phyloP scores from a whole-genome alignment of 2,797 vertebrate genomes.

The Pseudochromis fuscus region DNA sequence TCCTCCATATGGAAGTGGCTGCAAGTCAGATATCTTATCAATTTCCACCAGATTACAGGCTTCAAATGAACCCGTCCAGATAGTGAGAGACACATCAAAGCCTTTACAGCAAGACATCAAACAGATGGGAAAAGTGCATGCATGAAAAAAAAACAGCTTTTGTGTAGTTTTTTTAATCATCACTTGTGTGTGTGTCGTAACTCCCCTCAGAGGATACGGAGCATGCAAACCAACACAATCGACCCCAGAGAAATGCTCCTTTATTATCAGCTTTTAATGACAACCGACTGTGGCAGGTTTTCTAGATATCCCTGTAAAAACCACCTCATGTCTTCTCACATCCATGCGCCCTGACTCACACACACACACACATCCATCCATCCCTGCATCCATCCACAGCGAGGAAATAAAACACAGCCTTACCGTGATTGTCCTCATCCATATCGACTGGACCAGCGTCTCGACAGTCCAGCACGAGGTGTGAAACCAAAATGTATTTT shows the following conservation, averaged over 20 bases:
- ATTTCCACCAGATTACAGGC: conserved; percentile 59
- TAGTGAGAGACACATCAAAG: conserved; percentile 67
- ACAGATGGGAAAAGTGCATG: conserved; percentile 44
- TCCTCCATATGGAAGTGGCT: conserved; percentile 22
- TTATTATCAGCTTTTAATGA: conserved; percentile 18
- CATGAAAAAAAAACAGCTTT: neutral
- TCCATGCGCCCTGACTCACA: conserved; percentile 24
- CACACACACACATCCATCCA: conserved; percentile 44
- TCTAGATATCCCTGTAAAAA: conserved; percentile 27
- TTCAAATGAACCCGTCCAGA: conserved; percentile 50
- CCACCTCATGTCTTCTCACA: conserved; percentile 24
- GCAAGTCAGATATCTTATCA: conserved; percentile 62
- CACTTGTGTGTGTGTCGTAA: neutral
- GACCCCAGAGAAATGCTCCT: neutral
- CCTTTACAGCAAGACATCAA: conserved; percentile 49
- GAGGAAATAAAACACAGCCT: conserved; percentile 47
- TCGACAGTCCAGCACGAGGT: conserved; percentile 50
- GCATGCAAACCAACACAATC: neutral
- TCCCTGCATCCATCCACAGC: conserved; percentile 47
- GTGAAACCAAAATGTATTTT: conserved; percentile 37
- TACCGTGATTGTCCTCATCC: conserved; percentile 87
- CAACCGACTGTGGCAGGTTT: conserved; percentile 10
- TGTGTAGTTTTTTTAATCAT: neutral
- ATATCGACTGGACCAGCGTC: conserved; percentile 62
- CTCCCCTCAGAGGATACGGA: neutral